Percentiles rank a stretch among this genome's conserved stretches.
Evolutionary conservation across 2,113 vertebrate species (phyloP).

Genomic region (Macroglossus sobrinus): DNA sequence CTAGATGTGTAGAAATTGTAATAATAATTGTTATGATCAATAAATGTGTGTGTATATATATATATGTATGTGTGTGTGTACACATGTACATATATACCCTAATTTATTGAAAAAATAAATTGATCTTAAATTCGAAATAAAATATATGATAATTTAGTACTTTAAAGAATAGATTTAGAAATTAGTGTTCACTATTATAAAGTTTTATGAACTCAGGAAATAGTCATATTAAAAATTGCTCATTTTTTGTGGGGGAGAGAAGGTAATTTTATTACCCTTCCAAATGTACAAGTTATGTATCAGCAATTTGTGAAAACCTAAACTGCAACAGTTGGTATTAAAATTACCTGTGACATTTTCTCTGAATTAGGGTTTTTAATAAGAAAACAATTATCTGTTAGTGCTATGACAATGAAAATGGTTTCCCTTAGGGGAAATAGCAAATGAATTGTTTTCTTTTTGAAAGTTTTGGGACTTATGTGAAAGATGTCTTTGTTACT

Average conservation of each 20-base stretch:
- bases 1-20: neutral
- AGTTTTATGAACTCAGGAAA: neutral
- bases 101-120: neutral
- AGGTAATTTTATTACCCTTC: neutral
- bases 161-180: neutral
- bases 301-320: neutral
- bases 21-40: neutral
- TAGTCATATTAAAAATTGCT: neutral
- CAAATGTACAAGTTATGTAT: neutral
- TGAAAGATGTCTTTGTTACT: neutral
- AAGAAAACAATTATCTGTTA: slow-evolving; percentile 34
- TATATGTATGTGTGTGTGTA: no score
- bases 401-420: neutral
- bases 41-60: neutral
- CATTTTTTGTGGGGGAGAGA: neutral
- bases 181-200: neutral
- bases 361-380: neutral
- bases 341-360: neutral
- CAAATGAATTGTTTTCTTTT: neutral
- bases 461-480: neutral
- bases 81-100: neutral
- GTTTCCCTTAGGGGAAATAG: neutral
- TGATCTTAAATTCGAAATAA: neutral
- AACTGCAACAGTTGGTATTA: neutral
- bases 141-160: neutral